phyloP scores from a whole-genome alignment of 1,140 invertebrate species.

The Tetragnatha versicolor region DNA sequence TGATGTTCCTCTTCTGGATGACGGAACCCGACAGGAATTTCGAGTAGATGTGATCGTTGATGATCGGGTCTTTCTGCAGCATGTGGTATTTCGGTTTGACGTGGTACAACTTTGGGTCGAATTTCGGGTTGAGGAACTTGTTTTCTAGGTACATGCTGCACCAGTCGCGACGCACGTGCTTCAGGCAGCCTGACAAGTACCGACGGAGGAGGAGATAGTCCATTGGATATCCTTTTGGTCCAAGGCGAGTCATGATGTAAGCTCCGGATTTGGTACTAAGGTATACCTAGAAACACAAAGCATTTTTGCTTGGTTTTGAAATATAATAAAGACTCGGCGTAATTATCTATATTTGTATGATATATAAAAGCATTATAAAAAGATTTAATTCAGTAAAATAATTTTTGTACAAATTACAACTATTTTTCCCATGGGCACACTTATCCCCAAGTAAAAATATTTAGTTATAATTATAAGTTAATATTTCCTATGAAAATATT shows the following conservation, averaged over 20 bases:
- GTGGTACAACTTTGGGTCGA: constrained; percentile 67
- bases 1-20: constrained; percentile 63
- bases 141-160: constrained; percentile 39
- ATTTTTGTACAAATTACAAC: no score
- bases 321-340: no score
- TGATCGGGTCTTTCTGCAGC: constrained; percentile 66
- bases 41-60: constrained; percentile 69
- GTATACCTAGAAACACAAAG: constrained; percentile 61
- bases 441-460: no score
- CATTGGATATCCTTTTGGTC: constrained; percentile 61
- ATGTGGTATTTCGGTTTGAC: constrained; percentile 65
- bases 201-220: constrained; percentile 57
- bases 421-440: no score
- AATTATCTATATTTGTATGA: no score
- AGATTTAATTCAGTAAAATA: no score
- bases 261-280: constrained; percentile 65
- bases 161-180: constrained; percentile 32
- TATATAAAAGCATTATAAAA: no score
- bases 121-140: constrained; percentile 59
- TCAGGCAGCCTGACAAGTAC: constrained; percentile 1
- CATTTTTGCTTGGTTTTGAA: no score
- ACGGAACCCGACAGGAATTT: constrained; percentile 66
- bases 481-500: no score
- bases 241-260: constrained; percentile 64
- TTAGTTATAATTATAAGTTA: no score